A percentile compares a stretch with the other conserved stretches of the same genome.
Conservation (phyloP, 2,113 vertebrate species). For the Ciconia boyciana region DNA sequence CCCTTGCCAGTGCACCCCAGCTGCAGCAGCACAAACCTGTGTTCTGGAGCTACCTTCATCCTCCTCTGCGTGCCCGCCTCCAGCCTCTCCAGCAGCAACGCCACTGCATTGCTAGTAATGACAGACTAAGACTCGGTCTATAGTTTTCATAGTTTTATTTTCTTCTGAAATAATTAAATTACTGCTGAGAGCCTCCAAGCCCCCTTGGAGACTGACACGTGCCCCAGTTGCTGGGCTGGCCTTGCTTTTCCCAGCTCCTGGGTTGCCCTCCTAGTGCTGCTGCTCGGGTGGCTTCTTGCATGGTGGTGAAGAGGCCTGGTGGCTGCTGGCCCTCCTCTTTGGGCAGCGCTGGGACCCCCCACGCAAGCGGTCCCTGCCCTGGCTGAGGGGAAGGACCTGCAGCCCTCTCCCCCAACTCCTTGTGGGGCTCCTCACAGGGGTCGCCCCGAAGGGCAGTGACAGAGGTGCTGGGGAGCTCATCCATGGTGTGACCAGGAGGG, state of each 20-base stretch:
- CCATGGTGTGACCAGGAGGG: background rate
- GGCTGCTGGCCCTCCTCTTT: background rate
- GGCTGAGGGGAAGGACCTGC: background rate
- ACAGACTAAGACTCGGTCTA: no score
- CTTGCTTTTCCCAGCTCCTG: background rate
- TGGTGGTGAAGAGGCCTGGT: background rate
- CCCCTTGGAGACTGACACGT: background rate
- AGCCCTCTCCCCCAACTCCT: no score
- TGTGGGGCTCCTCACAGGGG: background rate
- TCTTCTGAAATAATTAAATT: background rate
- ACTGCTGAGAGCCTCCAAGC: background rate
- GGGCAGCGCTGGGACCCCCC: rapidly evolving
- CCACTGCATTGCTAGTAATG: background rate
- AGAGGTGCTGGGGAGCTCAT: background rate
- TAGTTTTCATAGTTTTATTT: background rate
- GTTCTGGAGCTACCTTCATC: background rate
- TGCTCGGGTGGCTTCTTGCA: background rate
- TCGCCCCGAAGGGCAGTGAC: background rate
- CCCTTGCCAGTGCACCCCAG: background rate
- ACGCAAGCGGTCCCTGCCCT: background rate
- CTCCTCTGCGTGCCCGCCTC: background rate
- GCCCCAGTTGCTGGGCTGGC: no score
- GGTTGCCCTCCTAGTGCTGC: background rate
- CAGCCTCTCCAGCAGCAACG: background rate
- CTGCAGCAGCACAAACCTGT: background rate